Base-by-base conservation (phyloP, 2,888 invertebrate genomes). In the Ectemnius lituratus region DNA sequence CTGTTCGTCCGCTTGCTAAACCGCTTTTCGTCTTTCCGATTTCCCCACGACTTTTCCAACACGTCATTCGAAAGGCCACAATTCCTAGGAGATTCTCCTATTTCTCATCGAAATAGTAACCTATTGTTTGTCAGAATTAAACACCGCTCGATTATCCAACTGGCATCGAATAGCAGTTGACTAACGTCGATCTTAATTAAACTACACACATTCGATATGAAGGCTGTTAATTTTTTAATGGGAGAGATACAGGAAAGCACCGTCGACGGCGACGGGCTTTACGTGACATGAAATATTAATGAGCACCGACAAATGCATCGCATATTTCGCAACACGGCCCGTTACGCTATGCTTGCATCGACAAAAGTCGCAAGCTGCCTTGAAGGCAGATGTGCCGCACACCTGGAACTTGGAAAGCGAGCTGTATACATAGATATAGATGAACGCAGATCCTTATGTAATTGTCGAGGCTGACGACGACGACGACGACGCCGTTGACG, bases 351-450 rank as follows among this genome's bases (percentile, higher is more conserved):
- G 68, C 45, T 71, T 73, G 62, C 58, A 56, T 46, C 20, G 18
- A 61, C 57, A 67, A 72, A 68, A 65, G 68, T 67, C n/a, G 65
- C 46, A 23, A 46, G 67, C 71, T 62, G 47, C 71, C 66, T 76
- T 72, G 70, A 59, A 62, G 69, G 61, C 82, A 82, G 78, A 82
- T 82, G 23, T 23, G 82, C 71, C 75, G 57, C 75, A 37, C 37
- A 68, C 49, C 64, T 75, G 75, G 60, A 66, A 76, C 45, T 46
- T 11, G 37, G 37, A 37, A 8, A 37, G 37, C 37, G 5, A 6
- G 37, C 37, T 37, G 3, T 37, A 37, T 37, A 11, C 37, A 8
- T 37, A 11, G 52, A 13, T 14, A 52, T 16, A 16, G 11, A 5
- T 52, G 52, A 37, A 1, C 37, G 37, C 37, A 1, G 52, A 20